A percentile compares a stretch with the other conserved stretches of the same genome.
These are phyloP conservation scores for Pleuronectes platessa DNA, from an alignment of 2,113 vertebrate species.

Conservation along the genomic window DNA sequence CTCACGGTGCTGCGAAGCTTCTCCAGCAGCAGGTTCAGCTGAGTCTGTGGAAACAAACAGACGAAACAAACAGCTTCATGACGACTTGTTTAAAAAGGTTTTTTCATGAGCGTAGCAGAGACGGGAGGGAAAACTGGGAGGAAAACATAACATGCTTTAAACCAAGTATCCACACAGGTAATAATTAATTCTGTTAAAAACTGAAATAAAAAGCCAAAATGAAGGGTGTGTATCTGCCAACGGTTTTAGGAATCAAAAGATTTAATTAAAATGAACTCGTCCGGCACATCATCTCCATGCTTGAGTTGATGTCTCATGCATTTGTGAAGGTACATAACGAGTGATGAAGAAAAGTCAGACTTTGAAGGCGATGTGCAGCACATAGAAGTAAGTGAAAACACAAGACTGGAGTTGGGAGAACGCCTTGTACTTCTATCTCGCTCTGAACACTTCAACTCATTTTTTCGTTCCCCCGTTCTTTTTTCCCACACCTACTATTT, in stretches of 20 bases:
- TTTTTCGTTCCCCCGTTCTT: constrained; percentile 21
- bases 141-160: neutral
- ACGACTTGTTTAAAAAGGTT: constrained; percentile 6
- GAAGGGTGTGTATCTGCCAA: too few species aligned
- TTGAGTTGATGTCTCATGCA: neutral
- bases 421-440: too few species aligned
- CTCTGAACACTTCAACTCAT: neutral
- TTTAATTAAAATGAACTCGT: neutral
- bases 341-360: constrained; percentile 6
- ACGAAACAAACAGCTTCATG: constrained; percentile 17
- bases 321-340: neutral
- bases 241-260: too few species aligned
- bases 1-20: constrained; percentile 98
- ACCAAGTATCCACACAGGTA: neutral
- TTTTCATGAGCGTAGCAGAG: neutral
- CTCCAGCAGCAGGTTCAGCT: constrained; percentile 95
- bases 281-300: neutral
- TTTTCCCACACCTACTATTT: neutral
- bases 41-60: constrained; percentile 86
- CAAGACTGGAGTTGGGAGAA: neutral
- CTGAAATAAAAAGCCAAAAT: too few species aligned
- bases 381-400: neutral
- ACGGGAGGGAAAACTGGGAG: neutral
- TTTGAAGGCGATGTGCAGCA: neutral
- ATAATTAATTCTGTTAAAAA: neutral